These are phyloP conservation scores for Axea sp. DNA, from an alignment of 2,888 invertebrate species.

Conservation along the genomic window DNA sequence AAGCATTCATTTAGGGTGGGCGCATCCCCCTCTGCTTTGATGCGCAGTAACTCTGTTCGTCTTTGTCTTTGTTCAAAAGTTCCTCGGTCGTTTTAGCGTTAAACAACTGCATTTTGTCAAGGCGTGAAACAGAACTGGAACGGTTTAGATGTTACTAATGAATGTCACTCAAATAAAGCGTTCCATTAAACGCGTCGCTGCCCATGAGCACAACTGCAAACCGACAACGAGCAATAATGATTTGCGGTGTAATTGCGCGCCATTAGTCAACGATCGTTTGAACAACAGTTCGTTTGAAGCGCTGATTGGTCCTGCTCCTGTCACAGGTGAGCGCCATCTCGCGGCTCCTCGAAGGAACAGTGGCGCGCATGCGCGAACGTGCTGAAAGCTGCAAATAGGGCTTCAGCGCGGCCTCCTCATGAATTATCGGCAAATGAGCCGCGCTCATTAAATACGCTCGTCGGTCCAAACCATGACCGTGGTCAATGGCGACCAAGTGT, in stretches of 20 bases:
- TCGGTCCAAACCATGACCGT: slow-evolving; percentile 60
- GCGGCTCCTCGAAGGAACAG: neutral
- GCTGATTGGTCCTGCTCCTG: too few relatives aligned
- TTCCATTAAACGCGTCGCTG: too few relatives aligned
- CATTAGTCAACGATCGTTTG: slow-evolving; percentile 4
- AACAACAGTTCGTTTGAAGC: neutral
- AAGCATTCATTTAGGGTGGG: too few relatives aligned
- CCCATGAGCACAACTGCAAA: too few relatives aligned
- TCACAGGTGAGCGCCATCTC: neutral
- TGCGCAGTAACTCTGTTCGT: too few relatives aligned
- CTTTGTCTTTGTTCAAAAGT: too few relatives aligned
- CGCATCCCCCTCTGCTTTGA: too few relatives aligned
- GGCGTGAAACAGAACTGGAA: too few relatives aligned
- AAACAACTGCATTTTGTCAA: too few relatives aligned
- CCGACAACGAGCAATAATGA: neutral
- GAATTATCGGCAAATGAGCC: slow-evolving; percentile 49
- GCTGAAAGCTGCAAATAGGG: slow-evolving; percentile 14
- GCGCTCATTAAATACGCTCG: slow-evolving; percentile 38
- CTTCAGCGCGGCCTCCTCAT: slow-evolving; percentile 19
- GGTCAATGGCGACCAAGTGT: slow-evolving; percentile 53
- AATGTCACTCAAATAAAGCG: too few relatives aligned
- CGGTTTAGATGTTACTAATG: too few relatives aligned
- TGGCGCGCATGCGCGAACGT: neutral
- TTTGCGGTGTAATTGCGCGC: slow-evolving; percentile 1
- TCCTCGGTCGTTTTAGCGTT: too few relatives aligned